Evolutionary conservation across 1,140 invertebrate species (phyloP).

Genomic region (Hydropsyche tenuis): DNA sequence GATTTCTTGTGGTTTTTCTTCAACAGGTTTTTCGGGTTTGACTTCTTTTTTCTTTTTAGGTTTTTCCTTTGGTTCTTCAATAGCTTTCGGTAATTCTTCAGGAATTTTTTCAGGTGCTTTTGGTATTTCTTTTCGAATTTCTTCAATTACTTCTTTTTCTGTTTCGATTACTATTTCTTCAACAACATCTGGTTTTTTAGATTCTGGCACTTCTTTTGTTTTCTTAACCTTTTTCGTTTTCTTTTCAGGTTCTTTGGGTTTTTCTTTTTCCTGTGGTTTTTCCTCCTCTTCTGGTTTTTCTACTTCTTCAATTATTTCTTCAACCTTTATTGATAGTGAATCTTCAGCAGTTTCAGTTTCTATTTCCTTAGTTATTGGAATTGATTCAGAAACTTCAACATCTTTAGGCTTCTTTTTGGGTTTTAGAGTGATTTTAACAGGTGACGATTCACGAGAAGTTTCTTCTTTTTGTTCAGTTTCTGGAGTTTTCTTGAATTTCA

Average conservation of each 20-base stretch:
- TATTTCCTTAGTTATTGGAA: slow-evolving; percentile 12
- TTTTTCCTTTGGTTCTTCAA: slow-evolving; percentile 50
- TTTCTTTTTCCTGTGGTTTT: slow-evolving; percentile 11
- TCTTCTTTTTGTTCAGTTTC: slow-evolving; percentile 47
- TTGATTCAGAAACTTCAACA: slow-evolving; percentile 19
- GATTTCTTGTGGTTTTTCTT: slow-evolving; percentile 54
- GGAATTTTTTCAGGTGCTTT: slow-evolving; percentile 48
- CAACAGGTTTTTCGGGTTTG: slow-evolving; percentile 51
- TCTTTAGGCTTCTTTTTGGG: slow-evolving; percentile 48
- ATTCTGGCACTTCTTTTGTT: no score
- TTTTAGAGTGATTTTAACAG: slow-evolving; percentile 53
- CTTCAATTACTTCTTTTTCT: slow-evolving; percentile 45
- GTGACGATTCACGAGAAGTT: slow-evolving; percentile 53
- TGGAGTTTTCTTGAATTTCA: slow-evolving; percentile 54
- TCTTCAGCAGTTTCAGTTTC: slow-evolving; percentile 48
- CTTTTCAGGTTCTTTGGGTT: slow-evolving; percentile 35
- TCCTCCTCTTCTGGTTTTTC: slow-evolving; percentile 26
- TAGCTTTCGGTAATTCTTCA: slow-evolving; percentile 51
- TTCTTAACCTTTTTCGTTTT: no score
- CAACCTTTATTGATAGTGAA: slow-evolving; percentile 27
- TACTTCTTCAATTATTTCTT: slow-evolving; percentile 49
- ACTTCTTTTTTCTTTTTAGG: slow-evolving; percentile 51
- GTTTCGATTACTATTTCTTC: slow-evolving; percentile 51
- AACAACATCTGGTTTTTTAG: no score
- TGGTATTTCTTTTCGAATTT: slow-evolving; percentile 50